Conservation (phyloP, 1,140 invertebrate species). For the Cyclargus thomasi region DNA sequence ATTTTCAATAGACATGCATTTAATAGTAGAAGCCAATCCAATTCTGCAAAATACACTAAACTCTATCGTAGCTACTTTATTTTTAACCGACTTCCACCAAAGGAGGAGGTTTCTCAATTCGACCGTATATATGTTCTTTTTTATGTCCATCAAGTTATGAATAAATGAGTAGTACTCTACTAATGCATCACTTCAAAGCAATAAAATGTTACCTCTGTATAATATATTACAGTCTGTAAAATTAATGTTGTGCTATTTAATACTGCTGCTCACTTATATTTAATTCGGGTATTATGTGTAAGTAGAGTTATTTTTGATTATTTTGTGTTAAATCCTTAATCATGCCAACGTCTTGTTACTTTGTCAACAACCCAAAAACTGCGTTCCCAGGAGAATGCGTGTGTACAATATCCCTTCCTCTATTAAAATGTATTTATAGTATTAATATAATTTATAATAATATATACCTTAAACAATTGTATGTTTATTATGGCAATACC, state of each 20-base stretch:
- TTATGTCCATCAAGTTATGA: background rate
- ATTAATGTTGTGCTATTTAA: slow-evolving; percentile 7
- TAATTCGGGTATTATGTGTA: background rate
- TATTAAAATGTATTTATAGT: too few species aligned
- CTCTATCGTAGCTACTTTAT: background rate
- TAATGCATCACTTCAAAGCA: background rate
- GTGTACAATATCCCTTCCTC: too few species aligned
- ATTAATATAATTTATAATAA: too few species aligned
- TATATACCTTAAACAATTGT: too few species aligned
- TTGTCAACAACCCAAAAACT: background rate
- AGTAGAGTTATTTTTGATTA: background rate
- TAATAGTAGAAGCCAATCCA: background rate
- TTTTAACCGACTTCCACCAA: too few species aligned
- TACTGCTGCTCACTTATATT: slow-evolving; percentile 12
- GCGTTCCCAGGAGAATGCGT: too few species aligned
- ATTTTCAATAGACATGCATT: background rate
- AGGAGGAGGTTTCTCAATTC: too few species aligned
- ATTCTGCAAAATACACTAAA: background rate
- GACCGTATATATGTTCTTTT: too few species aligned
- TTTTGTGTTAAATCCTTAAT: background rate
- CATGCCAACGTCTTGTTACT: background rate
- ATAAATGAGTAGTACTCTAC: background rate
- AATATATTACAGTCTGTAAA: slow-evolving; percentile 1
- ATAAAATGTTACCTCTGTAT: background rate
- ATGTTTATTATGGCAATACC: too few species aligned